phyloP scores from a whole-genome alignment of 2,888 invertebrate genomes.

The Drosophila kambysellisi region DNA sequence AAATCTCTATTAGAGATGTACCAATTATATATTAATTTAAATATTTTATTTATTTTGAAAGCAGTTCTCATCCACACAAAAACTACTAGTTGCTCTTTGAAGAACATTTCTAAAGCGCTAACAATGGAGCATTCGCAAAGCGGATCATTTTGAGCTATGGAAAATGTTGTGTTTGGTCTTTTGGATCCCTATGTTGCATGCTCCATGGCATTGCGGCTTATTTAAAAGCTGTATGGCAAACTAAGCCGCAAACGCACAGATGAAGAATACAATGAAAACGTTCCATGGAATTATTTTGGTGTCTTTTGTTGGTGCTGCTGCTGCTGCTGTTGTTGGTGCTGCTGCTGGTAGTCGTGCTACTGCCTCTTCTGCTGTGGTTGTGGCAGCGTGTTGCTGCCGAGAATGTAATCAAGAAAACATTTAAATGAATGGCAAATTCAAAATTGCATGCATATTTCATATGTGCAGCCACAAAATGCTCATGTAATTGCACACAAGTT shows the following conservation, averaged over 20 bases:
- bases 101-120: background rate
- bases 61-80: background rate
- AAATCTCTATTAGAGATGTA: background rate
- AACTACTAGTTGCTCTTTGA: background rate
- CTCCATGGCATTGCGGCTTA: constrained; percentile 67
- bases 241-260: constrained; percentile 57
- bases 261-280: constrained; percentile 67
- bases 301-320: constrained; percentile 37
- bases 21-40: background rate
- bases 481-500: constrained; percentile 71
- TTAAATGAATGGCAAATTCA: constrained; percentile 78
- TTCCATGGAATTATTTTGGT: constrained; percentile 64
- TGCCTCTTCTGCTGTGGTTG: constrained; percentile 16
- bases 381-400: constrained; percentile 36
- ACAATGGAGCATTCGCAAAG: constrained; percentile 15
- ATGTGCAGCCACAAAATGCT: constrained; percentile 76
- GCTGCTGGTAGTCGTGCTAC: constrained; percentile 11
- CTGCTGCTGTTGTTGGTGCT: constrained; percentile 5
- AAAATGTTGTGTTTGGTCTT: constrained; percentile 23
- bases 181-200: constrained; percentile 38
- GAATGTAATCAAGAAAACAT: constrained; percentile 78
- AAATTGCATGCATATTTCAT: constrained; percentile 79
- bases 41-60: background rate
- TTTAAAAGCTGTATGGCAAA: constrained; percentile 62
- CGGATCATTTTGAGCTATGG: background rate